phyloP scores from a whole-genome alignment of 2,797 vertebrate species.

The Squalus acanthias region DNA sequence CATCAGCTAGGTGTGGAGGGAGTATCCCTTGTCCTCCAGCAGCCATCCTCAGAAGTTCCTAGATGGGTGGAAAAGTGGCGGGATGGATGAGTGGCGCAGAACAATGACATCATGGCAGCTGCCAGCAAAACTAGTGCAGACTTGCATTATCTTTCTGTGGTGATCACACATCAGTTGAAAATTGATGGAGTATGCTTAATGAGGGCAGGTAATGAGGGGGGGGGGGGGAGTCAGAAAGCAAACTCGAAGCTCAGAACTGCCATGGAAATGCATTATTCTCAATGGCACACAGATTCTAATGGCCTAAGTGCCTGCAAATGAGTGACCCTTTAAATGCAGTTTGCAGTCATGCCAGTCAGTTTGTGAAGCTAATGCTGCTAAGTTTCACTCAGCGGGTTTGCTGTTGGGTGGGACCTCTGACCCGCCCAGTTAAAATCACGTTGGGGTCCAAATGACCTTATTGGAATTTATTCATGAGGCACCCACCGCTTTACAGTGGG shows the following conservation, averaged over 20 bases:
- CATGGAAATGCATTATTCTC: not conserved
- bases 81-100: not conserved
- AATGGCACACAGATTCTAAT: not conserved
- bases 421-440: not conserved
- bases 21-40: not conserved
- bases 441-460: not conserved
- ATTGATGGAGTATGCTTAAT: not conserved
- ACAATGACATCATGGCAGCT: not conserved
- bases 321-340: not conserved
- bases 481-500: not conserved
- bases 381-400: too few species aligned
- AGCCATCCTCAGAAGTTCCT: not conserved
- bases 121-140: not conserved
- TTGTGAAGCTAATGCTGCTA: not conserved
- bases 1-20: not conserved
- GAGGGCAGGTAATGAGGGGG: not conserved
- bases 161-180: not conserved
- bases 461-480: not conserved
- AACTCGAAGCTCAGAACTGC: not conserved
- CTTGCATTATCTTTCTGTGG: not conserved
- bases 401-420: not conserved
- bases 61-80: not conserved
- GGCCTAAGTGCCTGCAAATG: not conserved
- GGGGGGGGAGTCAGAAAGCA: not conserved
- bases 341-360: not conserved